Evolutionary conservation across 2,797 vertebrate genomes (phyloP), one percentile per base, ranked within the genome.

Genomic region (Rachycentron canadum): DNA sequence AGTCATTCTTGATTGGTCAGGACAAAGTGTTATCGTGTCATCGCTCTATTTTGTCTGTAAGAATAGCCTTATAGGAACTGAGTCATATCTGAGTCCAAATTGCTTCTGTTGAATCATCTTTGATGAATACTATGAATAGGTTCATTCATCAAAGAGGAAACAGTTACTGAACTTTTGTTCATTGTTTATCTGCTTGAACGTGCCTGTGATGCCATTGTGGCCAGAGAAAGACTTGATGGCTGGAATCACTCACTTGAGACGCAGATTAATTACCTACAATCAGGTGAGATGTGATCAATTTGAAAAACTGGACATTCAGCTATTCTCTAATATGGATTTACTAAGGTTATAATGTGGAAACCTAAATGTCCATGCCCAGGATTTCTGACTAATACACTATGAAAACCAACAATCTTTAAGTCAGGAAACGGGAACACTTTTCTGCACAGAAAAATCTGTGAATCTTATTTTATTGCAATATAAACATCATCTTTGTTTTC

Each of bases 61-160:
- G 12, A 57, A 32, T 30, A 73, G 38, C 10, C 55, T 55, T 30
- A 75, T 28, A 69, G 74, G 72, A 81, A 86, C 19, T 75, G 78
- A 81, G 74, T 89, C 78, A 85, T 64, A 38, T 67, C 65, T 72
- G 56, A 69, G 64, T 67, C 62, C 86, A 84, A 77, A 65, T 74
- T 60, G 67, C 73, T 75, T 9, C 79, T 57, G 65, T 73, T 86
- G 76, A 80, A 69, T 87, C 87, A 84, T 76, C 73, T 78, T 69
- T 86, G 49, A 60, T 79, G 57, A 70, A 40, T 41, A 21, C 81
- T 84, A 86, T 89, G 90, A 79, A 84, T 91, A 79, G 88, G 77
- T 85, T 84, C 49, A 82, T 89, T 92, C 74, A 90, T 89, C 52
- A 53, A 79, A 73, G 75, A 73, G 72, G 83, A 81, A 68, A 64